Evolutionary conservation across 2,797 vertebrate species (phyloP).

Genomic region (Florisuga fusca): DNA sequence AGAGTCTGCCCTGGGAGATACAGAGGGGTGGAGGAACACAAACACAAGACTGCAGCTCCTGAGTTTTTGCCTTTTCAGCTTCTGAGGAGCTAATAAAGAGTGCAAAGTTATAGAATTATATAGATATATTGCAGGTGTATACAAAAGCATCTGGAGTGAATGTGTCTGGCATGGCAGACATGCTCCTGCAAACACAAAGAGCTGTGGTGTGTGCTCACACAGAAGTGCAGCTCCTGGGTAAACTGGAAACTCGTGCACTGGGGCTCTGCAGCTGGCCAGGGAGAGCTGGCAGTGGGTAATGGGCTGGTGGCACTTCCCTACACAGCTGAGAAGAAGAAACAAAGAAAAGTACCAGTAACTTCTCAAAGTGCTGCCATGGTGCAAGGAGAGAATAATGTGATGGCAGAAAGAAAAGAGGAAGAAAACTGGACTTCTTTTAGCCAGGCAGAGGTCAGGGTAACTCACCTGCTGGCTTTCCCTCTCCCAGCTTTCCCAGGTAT

Average conservation of each 20-base stretch:
- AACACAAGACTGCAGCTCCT: background rate
- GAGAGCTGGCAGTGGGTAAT: fast-evolving
- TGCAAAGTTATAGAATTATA: background rate
- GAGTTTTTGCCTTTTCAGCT: background rate
- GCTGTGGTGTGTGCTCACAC: background rate
- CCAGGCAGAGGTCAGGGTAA: background rate
- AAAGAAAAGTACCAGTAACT: background rate
- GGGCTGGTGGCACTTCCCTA: fast-evolving
- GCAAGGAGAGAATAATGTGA: background rate
- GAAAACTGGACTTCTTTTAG: background rate
- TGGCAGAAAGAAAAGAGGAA: background rate
- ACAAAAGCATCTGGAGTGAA: background rate
- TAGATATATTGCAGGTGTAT: background rate
- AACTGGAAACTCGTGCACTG: fast-evolving
- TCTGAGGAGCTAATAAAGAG: background rate
- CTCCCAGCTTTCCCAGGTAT: background rate
- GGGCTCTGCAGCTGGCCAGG: background rate
- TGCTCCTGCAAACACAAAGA: background rate
- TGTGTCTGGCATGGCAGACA: fast-evolving
- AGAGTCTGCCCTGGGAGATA: background rate
- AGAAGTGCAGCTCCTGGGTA: background rate
- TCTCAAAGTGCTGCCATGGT: background rate
- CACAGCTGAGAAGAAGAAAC: background rate
- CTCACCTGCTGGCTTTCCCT: background rate
- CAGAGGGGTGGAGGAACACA: background rate